phyloP scores from a whole-genome alignment of 2,113 vertebrate genomes.

The Eulemur macaco region DNA sequence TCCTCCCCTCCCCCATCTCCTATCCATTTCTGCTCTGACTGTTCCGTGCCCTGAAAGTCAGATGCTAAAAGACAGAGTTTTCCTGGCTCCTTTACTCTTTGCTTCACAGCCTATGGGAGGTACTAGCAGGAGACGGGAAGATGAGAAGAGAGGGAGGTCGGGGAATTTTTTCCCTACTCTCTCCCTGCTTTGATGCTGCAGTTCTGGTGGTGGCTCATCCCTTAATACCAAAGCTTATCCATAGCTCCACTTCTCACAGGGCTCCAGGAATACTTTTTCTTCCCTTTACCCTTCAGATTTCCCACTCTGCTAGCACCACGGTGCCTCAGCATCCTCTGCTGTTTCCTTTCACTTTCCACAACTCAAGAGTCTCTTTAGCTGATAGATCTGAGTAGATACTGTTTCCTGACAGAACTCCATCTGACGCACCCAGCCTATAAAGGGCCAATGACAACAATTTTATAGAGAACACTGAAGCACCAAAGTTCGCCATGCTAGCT shows the following conservation, averaged over 20 bases:
- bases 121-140: background rate
- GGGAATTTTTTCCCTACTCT: background rate
- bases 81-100: background rate
- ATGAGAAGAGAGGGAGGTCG: rapidly evolving
- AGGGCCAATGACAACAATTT: background rate
- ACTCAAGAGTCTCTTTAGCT: background rate
- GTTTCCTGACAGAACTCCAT: background rate
- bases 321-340: background rate
- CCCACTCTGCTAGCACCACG: background rate
- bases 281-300: background rate
- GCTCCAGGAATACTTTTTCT: background rate
- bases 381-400: background rate
- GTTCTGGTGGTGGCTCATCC: background rate
- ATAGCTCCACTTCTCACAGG: background rate
- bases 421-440: background rate
- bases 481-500: background rate
- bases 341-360: background rate
- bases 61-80: background rate
- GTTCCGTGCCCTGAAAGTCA: background rate
- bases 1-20: background rate
- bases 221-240: too few relatives aligned
- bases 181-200: background rate
- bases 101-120: background rate
- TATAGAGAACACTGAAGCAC: background rate
- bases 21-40: background rate